These are phyloP conservation scores for Drosophila ogumai DNA, from an alignment of 1,140 invertebrate genomes.

Conservation along the genomic window DNA sequence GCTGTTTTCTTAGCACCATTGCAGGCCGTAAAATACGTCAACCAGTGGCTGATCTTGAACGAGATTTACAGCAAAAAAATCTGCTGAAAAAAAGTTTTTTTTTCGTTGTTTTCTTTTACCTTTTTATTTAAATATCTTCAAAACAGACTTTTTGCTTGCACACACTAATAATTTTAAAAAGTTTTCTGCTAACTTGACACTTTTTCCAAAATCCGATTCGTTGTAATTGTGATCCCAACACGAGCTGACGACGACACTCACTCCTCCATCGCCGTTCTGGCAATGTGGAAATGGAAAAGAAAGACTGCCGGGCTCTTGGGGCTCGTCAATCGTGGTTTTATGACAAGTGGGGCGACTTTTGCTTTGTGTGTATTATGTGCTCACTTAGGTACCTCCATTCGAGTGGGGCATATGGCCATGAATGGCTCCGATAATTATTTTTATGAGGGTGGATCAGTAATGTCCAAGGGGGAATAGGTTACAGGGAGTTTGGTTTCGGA, in stretches of 20 bases:
- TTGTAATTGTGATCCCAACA: slow-evolving; percentile 56
- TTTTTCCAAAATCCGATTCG: slow-evolving; percentile 37
- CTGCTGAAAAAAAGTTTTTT: slow-evolving; percentile 32
- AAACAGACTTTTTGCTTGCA: slow-evolving; percentile 28
- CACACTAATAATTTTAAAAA: slow-evolving; percentile 11
- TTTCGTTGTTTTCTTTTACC: slow-evolving; percentile 11
- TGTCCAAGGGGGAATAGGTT: background rate
- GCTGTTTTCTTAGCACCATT: slow-evolving; percentile 44
- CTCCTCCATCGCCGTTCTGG: slow-evolving; percentile 29
- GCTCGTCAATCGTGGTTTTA: slow-evolving; percentile 25
- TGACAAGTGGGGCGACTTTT: slow-evolving; percentile 43
- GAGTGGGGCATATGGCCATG: slow-evolving; percentile 20
- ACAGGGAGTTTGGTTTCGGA: background rate
- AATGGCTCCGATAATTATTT: slow-evolving; percentile 7
- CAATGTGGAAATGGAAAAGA: slow-evolving; percentile 17
- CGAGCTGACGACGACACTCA: slow-evolving; percentile 26
- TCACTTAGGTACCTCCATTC: slow-evolving; percentile 8
- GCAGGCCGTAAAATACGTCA: slow-evolving; percentile 37
- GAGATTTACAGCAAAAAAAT: slow-evolving; percentile 31
- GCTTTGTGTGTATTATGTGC: slow-evolving; percentile 15
- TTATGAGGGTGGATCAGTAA: slow-evolving; percentile 23
- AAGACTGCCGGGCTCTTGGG: slow-evolving; percentile 23
- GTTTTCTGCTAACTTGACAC: slow-evolving; percentile 57
- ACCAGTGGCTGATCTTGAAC: slow-evolving; percentile 34
- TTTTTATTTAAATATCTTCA: slow-evolving; percentile 11